These are phyloP conservation scores for Gastracanthus pulcherrimus DNA, from an alignment of 2,888 invertebrate species.

Conservation along the genomic window DNA sequence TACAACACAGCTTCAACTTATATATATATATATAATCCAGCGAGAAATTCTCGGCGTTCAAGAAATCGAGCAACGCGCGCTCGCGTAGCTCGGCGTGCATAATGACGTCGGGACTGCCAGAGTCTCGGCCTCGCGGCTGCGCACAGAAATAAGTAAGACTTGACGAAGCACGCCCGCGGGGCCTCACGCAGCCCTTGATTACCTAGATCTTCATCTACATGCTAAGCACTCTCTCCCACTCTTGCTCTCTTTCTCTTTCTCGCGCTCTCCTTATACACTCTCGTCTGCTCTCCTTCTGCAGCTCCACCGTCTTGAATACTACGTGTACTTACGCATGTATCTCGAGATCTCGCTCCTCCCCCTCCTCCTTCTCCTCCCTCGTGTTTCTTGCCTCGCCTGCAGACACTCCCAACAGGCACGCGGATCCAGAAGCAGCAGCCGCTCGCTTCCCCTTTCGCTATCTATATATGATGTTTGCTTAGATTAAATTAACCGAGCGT, in stretches of 20 bases:
- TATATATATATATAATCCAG: too few relatives aligned
- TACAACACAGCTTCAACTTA: too few relatives aligned
- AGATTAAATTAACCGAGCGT: conserved; percentile 76
- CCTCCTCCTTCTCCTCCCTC: conserved; percentile 16
- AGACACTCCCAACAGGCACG: conserved; percentile 33
- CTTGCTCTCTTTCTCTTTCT: too few relatives aligned
- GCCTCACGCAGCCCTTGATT: conserved; percentile 73
- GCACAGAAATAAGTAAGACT: conserved; percentile 74
- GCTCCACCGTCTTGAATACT: conserved; percentile 72
- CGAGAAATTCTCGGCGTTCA: too few relatives aligned
- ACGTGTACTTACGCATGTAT: conserved; percentile 76
- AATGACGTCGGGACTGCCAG: conserved; percentile 11
- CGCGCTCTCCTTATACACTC: conserved; percentile 67
- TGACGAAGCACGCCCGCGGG: conserved; percentile 76
- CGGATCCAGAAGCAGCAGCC: too few relatives aligned
- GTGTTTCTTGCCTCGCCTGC: not conserved
- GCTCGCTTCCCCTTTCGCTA: conserved; percentile 61
- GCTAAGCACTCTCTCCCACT: conserved; percentile 69
- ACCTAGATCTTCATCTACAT: conserved; percentile 78
- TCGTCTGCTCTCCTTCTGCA: conserved; percentile 34
- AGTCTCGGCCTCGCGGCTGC: not conserved
- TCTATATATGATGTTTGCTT: conserved; percentile 75
- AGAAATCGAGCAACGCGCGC: too few relatives aligned
- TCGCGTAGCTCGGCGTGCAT: conserved; percentile 23
- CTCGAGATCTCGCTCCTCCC: conserved; percentile 69